phyloP scores from a whole-genome alignment of 2,113 vertebrate genomes.

The Corythornis vintsioides region DNA sequence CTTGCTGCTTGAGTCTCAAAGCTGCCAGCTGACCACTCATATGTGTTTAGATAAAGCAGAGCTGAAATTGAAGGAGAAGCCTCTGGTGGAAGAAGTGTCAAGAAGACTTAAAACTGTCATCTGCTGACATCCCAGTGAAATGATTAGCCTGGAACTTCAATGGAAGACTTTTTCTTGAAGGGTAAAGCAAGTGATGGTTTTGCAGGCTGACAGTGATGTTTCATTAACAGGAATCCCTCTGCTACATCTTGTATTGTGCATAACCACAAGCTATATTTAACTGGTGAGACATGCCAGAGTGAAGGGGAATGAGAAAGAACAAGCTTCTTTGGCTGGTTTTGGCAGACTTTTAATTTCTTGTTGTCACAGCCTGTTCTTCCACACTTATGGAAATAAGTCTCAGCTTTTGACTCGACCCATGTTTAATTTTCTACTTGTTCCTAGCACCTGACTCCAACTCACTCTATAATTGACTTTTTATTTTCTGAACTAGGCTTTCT shows the following conservation, averaged over 20 bases:
- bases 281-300: background rate
- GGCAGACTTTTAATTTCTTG: background rate
- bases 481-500: no score
- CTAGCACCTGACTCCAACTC: background rate
- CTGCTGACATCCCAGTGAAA: background rate
- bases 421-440: background rate
- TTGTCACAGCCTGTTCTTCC: background rate
- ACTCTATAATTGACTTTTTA: background rate
- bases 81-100: background rate
- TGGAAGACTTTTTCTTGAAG: background rate
- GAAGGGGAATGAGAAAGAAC: background rate
- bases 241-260: background rate
- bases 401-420: background rate
- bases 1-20: background rate
- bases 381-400: background rate
- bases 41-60: background rate
- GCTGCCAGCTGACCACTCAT: accelerated
- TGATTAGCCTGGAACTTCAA: background rate
- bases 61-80: background rate
- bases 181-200: background rate
- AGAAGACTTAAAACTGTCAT: background rate
- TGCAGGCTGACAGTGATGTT: background rate
- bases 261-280: background rate
- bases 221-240: background rate
- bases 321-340: background rate